Percentiles rank a stretch among this genome's conserved stretches.
Evolutionary conservation across 2,888 invertebrate species (phyloP).

Genomic region (Phyllotreta cruciferae): DNA sequence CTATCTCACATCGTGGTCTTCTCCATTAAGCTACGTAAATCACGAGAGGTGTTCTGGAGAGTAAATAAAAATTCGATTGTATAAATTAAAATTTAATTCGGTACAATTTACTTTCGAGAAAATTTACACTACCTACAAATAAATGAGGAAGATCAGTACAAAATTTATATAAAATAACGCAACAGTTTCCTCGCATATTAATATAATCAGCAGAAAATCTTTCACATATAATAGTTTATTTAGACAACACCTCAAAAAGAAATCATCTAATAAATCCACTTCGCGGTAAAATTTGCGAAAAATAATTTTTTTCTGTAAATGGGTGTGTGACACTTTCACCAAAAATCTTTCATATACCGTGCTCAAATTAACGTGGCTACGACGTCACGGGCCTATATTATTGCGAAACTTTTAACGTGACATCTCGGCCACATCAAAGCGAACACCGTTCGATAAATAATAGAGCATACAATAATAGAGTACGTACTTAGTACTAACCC

Average conservation of each 20-base stretch:
- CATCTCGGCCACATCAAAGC: too few species aligned
- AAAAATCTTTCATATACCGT: too few species aligned
- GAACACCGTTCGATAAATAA: too few species aligned
- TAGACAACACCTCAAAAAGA: conserved; percentile 21
- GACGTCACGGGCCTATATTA: too few species aligned
- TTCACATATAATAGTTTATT: conserved; percentile 12
- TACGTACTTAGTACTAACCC: too few species aligned
- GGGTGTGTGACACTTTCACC: too few species aligned
- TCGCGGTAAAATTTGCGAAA: conserved; percentile 16
- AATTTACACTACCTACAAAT: conserved; percentile 38
- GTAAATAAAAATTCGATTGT: conserved; percentile 17
- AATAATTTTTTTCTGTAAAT: conserved; percentile 7
- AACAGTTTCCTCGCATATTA: conserved; percentile 30
- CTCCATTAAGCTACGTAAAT: too few species aligned
- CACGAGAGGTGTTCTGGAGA: background rate
- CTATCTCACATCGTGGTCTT: too few species aligned
- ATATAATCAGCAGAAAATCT: conserved; percentile 28
- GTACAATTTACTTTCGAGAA: conserved; percentile 39
- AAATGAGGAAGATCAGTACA: conserved; percentile 37
- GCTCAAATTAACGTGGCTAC: too few species aligned
- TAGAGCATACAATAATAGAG: too few species aligned
- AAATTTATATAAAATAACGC: conserved; percentile 42
- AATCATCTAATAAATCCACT: conserved; percentile 21
- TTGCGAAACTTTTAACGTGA: too few species aligned
- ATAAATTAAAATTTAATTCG: conserved; percentile 40